Base-by-base conservation (phyloP, 2,888 invertebrate species). In the Metalampra italica region DNA sequence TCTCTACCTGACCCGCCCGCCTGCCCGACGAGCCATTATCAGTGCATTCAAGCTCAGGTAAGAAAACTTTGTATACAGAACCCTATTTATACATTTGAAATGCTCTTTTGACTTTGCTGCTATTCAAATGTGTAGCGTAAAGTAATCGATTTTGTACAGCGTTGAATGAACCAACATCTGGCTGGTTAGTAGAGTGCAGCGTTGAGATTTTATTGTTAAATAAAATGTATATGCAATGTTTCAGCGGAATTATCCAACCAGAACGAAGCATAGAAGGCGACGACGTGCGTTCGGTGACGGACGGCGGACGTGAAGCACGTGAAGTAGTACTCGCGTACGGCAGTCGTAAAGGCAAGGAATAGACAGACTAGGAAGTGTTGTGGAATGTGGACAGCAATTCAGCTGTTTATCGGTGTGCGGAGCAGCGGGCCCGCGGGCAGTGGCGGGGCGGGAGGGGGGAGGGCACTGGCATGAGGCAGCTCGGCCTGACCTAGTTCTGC, bases 401-500 rank as follows among this genome's bases (percentile, higher is more conserved):
- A 66, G 60, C 60, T 59, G 63, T 66, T 64, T 56, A 55, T 57
- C 57, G 58, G 60, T 60, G 65, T 49, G 52, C 54, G 58, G 59
- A 44, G 43, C 9, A 39, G 30, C 51, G 55, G 29, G 14, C 5
- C 42, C 36, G 29, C 50, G 49, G 52, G 54, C 34, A 48, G 12
- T 39, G 32, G 8, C 56, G 57, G 55, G 64, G 59, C 60, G 13
- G 63, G 62, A 62, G 71, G 55, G 68, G 56, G 71, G 55, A 66
- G 62, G 60, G 64, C 64, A 65, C 66, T 66, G 63, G 68, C 69
- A 72, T 74, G 74, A 75, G 73, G 78, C 72, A 78, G 73, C 75
- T 78, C 69, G 75, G 72, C 66, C 67, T 88, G 88, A 87, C 88
- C 88, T 75, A 88, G 83, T 84, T 89, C 75, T 79, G 78, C 72